These are phyloP conservation scores for Etia nguti DNA, from an alignment of 2,113 vertebrate genomes.

Conservation along the genomic window DNA sequence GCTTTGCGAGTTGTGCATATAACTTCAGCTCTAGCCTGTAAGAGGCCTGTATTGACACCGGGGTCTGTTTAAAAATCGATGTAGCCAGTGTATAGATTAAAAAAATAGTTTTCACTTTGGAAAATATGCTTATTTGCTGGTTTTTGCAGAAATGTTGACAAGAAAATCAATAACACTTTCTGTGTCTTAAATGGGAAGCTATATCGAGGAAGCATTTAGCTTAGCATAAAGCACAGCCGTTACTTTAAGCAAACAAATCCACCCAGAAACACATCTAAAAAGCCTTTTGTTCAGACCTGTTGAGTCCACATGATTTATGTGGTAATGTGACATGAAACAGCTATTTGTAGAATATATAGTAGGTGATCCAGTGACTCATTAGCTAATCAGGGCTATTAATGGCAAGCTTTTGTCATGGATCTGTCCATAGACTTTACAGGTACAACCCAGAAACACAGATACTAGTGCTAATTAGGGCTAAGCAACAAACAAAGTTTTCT, in stretches of 20 bases:
- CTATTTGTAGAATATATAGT: not conserved
- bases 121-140: not conserved
- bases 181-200: not conserved
- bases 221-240: not conserved
- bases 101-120: slow-evolving; percentile 3
- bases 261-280: too few relatives aligned
- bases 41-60: not conserved
- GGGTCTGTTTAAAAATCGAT: slow-evolving; percentile 35
- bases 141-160: not conserved
- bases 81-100: slow-evolving; percentile 37
- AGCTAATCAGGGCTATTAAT: not conserved
- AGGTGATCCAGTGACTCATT: not conserved
- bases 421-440: not conserved
- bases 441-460: not conserved
- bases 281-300: not conserved
- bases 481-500: not conserved
- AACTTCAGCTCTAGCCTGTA: slow-evolving; percentile 18
- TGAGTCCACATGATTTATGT: not conserved
- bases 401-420: not conserved
- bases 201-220: not conserved
- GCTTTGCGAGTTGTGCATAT: slow-evolving; percentile 9
- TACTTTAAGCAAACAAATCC: not conserved
- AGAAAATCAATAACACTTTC: not conserved
- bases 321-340: not conserved
- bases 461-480: not conserved